A percentile compares a stretch with the other conserved stretches of the same genome.
phyloP scores from a whole-genome alignment of 2,797 vertebrate genomes.

The Cynopterus sphinx region DNA sequence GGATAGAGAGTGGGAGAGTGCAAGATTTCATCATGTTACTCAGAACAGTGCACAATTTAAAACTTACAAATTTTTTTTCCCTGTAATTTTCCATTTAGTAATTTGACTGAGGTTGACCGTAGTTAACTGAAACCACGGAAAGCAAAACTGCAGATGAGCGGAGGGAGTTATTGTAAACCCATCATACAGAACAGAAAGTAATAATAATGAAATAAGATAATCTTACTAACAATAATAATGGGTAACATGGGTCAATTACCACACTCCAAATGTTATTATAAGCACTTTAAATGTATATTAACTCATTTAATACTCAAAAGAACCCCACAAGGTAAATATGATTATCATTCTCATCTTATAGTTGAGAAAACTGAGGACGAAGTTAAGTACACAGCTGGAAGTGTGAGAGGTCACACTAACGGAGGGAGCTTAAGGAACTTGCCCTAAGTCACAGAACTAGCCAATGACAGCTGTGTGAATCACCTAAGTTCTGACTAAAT shows the following conservation, averaged over 20 bases:
- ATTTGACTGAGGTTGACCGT: not conserved
- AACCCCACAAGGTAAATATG: not conserved
- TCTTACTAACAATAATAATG: not conserved
- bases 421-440: not conserved
- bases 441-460: not conserved
- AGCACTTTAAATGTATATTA: not conserved
- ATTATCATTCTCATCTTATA: not conserved
- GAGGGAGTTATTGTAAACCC: not conserved
- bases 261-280: not conserved
- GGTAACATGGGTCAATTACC: not conserved
- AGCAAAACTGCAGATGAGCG: not conserved
- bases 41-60: not conserved
- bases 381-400: not conserved
- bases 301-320: not conserved
- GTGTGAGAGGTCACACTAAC: not conserved
- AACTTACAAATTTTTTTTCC: not conserved
- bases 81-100: not conserved
- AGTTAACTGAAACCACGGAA: not conserved
- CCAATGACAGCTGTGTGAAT: not conserved
- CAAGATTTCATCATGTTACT: not conserved
- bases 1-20: not conserved
- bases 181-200: not conserved
- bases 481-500: not conserved
- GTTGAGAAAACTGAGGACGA: conserved; percentile 7
- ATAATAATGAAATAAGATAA: not conserved